Evolutionary conservation across 2,888 invertebrate genomes (phyloP).

Genomic region (Prosapia bicincta): DNA sequence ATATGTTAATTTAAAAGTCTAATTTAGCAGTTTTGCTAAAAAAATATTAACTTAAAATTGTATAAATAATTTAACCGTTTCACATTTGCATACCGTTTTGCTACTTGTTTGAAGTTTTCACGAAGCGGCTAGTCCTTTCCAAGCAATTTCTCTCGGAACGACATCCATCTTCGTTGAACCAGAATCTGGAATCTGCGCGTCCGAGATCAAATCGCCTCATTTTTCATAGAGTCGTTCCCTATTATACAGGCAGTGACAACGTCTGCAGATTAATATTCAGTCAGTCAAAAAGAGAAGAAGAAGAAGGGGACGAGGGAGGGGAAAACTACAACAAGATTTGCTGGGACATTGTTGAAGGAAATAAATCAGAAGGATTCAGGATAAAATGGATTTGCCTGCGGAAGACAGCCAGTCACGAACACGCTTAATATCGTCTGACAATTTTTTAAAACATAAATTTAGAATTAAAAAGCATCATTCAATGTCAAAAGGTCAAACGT

Average conservation of each 20-base stretch:
- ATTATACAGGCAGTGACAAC: neutral
- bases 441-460: neutral
- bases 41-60: too few relatives aligned
- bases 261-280: neutral
- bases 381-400: neutral
- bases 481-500: neutral
- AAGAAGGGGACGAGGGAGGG: neutral
- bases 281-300: neutral
- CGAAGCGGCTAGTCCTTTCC: neutral
- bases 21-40: too few relatives aligned
- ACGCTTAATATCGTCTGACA: neutral
- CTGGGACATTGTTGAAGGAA: neutral
- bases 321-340: neutral
- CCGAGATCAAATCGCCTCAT: neutral
- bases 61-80: too few relatives aligned
- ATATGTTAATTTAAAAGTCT: too few relatives aligned
- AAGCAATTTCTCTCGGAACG: neutral
- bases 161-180: neutral
- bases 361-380: neutral
- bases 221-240: neutral
- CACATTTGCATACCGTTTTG: too few relatives aligned
- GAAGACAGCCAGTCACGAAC: neutral
- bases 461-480: neutral
- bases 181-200: neutral
- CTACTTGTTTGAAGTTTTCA: too few relatives aligned